These are phyloP conservation scores for Cryptophagus acutangulus DNA, from an alignment of 2,888 invertebrate genomes.

Conservation along the genomic window DNA sequence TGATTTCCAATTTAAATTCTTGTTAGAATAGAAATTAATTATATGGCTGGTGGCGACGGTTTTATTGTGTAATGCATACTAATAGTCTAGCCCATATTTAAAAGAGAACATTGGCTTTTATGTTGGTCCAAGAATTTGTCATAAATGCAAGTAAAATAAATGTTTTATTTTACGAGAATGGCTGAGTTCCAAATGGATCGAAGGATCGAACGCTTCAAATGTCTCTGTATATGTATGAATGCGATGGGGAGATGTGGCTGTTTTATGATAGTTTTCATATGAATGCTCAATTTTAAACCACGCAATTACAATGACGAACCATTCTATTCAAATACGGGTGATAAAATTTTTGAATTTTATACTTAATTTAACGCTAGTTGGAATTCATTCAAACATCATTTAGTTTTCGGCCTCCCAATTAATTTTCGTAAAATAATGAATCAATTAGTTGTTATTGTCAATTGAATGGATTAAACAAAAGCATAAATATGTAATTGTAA, in stretches of 20 bases:
- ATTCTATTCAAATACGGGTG: constrained; percentile 1
- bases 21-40: too few species aligned
- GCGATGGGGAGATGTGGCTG: too few species aligned
- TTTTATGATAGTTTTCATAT: constrained; percentile 5
- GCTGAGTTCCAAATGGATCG: constrained; percentile 3
- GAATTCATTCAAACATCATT: constrained; percentile 1
- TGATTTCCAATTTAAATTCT: too few species aligned
- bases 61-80: too few species aligned
- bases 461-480: too few species aligned
- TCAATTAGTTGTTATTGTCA: background rate
- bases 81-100: too few species aligned
- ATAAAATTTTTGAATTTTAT: constrained; percentile 4
- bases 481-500: too few species aligned
- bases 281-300: constrained; percentile 3
- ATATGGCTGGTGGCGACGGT: too few species aligned
- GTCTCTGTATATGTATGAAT: too few species aligned
- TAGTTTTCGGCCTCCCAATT: background rate
- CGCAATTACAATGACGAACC: constrained; percentile 3
- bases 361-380: constrained; percentile 2
- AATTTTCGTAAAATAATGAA: constrained; percentile 4
- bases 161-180: constrained; percentile 5
- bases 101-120: background rate
- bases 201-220: background rate
- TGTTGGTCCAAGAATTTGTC: constrained; percentile 1
- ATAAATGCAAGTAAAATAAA: background rate